These are phyloP conservation scores for Macropis europaea DNA, from an alignment of 2,888 invertebrate species.

Conservation along the genomic window DNA sequence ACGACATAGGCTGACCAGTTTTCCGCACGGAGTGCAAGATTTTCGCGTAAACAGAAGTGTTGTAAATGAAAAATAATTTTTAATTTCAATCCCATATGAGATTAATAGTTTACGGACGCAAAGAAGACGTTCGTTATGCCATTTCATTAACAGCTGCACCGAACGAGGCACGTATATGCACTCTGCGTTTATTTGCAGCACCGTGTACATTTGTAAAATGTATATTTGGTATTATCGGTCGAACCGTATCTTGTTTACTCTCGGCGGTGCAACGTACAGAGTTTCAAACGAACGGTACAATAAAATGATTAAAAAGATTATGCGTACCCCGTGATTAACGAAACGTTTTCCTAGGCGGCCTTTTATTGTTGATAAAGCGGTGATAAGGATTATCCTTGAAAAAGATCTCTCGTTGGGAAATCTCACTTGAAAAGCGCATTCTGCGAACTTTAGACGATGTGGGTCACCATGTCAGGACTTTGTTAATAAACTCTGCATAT, in stretches of 20 bases:
- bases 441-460: too few species aligned
- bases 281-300: conserved; percentile 39
- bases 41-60: too few species aligned
- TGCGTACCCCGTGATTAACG: conserved; percentile 18
- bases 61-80: too few species aligned
- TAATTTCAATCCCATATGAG: too few species aligned
- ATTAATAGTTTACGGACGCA: too few species aligned
- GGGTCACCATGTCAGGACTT: too few species aligned
- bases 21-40: too few species aligned
- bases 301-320: conserved; percentile 43
- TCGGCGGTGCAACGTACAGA: conserved; percentile 37
- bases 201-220: conserved; percentile 6
- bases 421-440: too few species aligned
- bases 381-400: not conserved
- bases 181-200: not conserved
- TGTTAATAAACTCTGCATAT: too few species aligned
- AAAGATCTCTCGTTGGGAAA: not conserved
- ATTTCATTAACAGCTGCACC: not conserved
- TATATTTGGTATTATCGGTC: conserved; percentile 11
- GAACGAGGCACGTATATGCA: not conserved
- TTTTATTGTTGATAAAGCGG: conserved; percentile 2
- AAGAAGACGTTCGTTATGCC: not conserved
- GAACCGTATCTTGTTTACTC: conserved; percentile 45
- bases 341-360: conserved; percentile 6
- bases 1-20: too few species aligned